A percentile compares a stretch with the other conserved stretches of the same genome.
phyloP scores from a whole-genome alignment of 1,140 invertebrate genomes.

The Tetragnatha versicolor region DNA sequence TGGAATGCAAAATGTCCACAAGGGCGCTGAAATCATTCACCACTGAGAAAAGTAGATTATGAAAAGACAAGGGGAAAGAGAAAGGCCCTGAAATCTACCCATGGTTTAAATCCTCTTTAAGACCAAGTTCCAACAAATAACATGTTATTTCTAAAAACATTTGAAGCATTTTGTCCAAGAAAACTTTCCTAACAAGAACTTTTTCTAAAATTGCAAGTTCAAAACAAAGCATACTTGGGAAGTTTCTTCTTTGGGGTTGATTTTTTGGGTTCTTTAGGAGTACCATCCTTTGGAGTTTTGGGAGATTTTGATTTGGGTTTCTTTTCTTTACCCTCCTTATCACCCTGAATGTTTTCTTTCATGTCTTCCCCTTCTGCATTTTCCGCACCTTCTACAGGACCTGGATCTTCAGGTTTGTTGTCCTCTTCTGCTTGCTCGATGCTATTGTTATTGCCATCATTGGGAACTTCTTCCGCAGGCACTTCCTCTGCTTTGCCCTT shows the following conservation, averaged over 20 bases:
- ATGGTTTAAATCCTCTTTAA: too few relatives aligned
- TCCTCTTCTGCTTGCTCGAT: slow-evolving; percentile 30
- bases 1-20: too few relatives aligned
- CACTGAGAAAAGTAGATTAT: too few relatives aligned
- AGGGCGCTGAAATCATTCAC: too few relatives aligned
- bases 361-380: slow-evolving; percentile 26
- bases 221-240: slow-evolving; percentile 55
- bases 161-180: too few relatives aligned
- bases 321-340: slow-evolving; percentile 47
- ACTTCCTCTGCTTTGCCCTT: slow-evolving; percentile 39
- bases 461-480: background rate
- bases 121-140: too few relatives aligned
- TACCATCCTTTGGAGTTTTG: slow-evolving; percentile 37
- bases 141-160: too few relatives aligned
- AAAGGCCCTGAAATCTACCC: too few relatives aligned
- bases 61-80: too few relatives aligned
- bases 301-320: slow-evolving; percentile 44
- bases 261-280: slow-evolving; percentile 56
- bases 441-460: slow-evolving; percentile 34
- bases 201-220: too few relatives aligned
- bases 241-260: slow-evolving; percentile 58
- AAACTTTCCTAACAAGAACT: too few relatives aligned
- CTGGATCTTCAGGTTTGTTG: slow-evolving; percentile 50
- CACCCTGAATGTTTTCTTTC: slow-evolving; percentile 35
- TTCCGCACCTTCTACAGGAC: background rate